phyloP scores from a whole-genome alignment of 2,797 vertebrate species.

The Sparidentex hasta region DNA sequence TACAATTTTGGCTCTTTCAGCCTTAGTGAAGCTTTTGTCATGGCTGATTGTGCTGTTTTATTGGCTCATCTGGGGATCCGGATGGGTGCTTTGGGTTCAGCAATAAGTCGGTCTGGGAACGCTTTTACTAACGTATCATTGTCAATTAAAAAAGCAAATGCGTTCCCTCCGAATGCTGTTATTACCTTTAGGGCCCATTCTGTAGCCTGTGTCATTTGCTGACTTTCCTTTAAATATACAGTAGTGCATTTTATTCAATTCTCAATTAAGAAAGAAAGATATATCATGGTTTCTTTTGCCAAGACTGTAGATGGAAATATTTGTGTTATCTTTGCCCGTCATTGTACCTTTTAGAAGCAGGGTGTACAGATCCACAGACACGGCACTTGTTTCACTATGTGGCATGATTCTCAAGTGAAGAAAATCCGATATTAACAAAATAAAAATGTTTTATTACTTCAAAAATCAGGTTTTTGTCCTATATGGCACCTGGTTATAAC shows the following conservation, averaged over 20 bases:
- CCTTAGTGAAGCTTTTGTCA: constrained; percentile 27
- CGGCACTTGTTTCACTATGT: neutral
- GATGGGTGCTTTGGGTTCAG: constrained; percentile 43
- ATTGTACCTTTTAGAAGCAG: neutral
- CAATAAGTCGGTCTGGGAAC: constrained; percentile 35
- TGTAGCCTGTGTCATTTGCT: constrained; percentile 15
- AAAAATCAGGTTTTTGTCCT: neutral
- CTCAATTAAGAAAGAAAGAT: constrained; percentile 26
- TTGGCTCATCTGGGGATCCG: constrained; percentile 42
- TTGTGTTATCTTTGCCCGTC: constrained; percentile 1
- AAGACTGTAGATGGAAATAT: neutral
- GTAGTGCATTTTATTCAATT: neutral
- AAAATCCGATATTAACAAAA: neutral
- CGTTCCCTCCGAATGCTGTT: constrained; percentile 19
- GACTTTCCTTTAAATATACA: constrained; percentile 24
- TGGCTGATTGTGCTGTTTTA: constrained; percentile 45
- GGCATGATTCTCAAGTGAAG: neutral
- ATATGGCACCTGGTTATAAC: too few relatives aligned
- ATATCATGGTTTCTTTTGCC: neutral
- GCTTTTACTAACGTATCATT: constrained; percentile 46
- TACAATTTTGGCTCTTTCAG: constrained; percentile 17
- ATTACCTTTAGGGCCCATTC: constrained; percentile 30
- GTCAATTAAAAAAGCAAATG: constrained; percentile 47
- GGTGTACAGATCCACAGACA: neutral
- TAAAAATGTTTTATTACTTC: neutral